These are phyloP conservation scores for Hemistola chrysoprasaria DNA, from an alignment of 2,888 invertebrate genomes.

Conservation along the genomic window DNA sequence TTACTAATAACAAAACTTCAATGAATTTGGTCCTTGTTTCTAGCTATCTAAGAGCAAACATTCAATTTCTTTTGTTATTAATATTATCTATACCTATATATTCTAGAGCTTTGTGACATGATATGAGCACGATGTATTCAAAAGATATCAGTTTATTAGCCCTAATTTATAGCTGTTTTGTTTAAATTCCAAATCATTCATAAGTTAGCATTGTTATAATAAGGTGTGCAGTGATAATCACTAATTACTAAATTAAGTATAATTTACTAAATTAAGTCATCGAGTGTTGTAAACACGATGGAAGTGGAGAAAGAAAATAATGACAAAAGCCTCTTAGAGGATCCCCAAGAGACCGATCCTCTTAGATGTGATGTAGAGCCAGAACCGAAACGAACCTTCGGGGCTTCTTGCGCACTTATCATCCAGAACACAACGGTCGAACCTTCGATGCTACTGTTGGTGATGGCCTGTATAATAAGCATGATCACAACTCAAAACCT, in stretches of 20 bases:
- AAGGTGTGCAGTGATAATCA: too few species aligned
- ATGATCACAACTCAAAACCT: conserved; percentile 89
- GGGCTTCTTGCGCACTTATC: conserved; percentile 35
- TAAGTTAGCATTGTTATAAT: conserved; percentile 9
- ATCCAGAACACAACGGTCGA: conserved; percentile 58
- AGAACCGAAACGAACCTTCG: conserved; percentile 33
- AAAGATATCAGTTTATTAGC: conserved; percentile 15
- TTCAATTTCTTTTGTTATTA: background rate
- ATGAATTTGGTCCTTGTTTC: conserved; percentile 20
- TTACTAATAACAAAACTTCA: background rate
- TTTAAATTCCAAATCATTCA: conserved; percentile 15
- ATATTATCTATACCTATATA: conserved; percentile 1
- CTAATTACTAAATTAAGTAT: conserved; percentile 2
- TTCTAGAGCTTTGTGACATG: conserved; percentile 3
- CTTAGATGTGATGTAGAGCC: conserved; percentile 22
- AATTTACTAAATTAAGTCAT: too few species aligned
- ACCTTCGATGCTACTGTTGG: conserved; percentile 53
- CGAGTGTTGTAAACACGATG: conserved; percentile 21
- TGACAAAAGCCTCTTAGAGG: conserved; percentile 13
- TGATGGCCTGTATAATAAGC: conserved; percentile 65
- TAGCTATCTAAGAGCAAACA: conserved; percentile 9
- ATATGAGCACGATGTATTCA: conserved; percentile 13
- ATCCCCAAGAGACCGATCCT: conserved; percentile 30
- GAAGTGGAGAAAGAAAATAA: conserved; percentile 9
- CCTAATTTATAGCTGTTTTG: conserved; percentile 5